phyloP scores from a whole-genome alignment of 2,888 invertebrate genomes.

The Apomyelois bistriatella region DNA sequence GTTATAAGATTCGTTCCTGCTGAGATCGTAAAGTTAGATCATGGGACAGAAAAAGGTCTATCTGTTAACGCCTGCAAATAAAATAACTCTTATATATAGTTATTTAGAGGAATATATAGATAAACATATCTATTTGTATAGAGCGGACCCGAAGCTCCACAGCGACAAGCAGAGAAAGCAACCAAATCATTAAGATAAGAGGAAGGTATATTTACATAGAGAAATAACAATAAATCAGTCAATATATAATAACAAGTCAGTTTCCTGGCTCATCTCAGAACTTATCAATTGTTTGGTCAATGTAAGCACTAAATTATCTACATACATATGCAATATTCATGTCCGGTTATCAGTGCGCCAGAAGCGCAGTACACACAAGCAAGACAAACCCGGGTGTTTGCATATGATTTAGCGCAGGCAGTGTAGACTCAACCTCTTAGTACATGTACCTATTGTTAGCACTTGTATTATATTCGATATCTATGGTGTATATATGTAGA shows the following conservation, averaged over 20 bases:
- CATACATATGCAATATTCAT: slow-evolving; percentile 6
- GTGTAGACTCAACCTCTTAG: background rate
- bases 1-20: too few species aligned
- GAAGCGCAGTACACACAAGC: slow-evolving; percentile 2
- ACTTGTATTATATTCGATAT: background rate
- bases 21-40: too few species aligned
- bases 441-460: slow-evolving; percentile 6
- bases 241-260: background rate
- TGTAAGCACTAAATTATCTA: slow-evolving; percentile 5
- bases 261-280: background rate
- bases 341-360: slow-evolving; percentile 11
- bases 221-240: background rate
- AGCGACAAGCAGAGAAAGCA: too few species aligned
- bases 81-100: too few species aligned
- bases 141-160: too few species aligned
- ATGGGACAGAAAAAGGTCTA: too few species aligned
- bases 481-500: background rate
- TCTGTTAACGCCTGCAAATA: too few species aligned
- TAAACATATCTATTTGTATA: too few species aligned
- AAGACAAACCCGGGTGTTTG: slow-evolving; percentile 8
- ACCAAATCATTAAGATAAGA: too few species aligned
- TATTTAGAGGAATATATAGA: too few species aligned
- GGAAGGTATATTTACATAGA: too few species aligned
- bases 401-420: slow-evolving; percentile 6
- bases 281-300: slow-evolving; percentile 8